Percentiles rank a stretch among this genome's conserved stretches.
phyloP scores from a whole-genome alignment of 2,888 invertebrate species.

The Callyntrura sp. region DNA sequence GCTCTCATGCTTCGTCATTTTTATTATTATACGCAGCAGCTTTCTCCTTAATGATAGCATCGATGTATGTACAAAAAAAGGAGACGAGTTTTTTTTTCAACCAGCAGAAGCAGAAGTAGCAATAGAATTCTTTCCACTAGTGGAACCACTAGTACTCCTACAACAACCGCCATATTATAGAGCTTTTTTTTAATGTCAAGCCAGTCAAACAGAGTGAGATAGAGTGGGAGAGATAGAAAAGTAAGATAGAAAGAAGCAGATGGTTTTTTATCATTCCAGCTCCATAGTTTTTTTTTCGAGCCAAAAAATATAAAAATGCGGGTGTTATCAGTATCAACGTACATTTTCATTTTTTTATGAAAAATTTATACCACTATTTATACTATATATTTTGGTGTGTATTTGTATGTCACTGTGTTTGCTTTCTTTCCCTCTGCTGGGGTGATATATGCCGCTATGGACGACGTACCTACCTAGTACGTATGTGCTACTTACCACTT shows the following conservation, averaged over 20 bases:
- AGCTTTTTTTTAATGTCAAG: conserved; percentile 65
- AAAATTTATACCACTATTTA: no score
- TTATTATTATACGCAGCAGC: neutral
- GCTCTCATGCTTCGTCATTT: neutral
- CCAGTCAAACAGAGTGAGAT: conserved; percentile 58
- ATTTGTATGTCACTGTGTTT: neutral
- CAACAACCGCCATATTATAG: neutral
- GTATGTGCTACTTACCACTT: no score
- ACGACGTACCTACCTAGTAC: neutral
- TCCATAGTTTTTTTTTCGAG: conserved; percentile 54
- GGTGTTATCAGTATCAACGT: conserved; percentile 75
- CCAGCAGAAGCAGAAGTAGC: neutral
- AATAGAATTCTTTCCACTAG: neutral
- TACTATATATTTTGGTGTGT: neutral
- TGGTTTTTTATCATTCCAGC: conserved; percentile 74
- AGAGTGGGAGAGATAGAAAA: conserved; percentile 46
- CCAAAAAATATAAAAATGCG: conserved; percentile 74
- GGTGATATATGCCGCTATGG: no score
- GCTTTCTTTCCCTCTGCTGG: neutral
- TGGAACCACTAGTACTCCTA: conserved; percentile 4
- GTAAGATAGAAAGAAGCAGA: conserved; percentile 74
- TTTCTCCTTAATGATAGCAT: conserved; percentile 30
- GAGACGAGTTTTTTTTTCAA: neutral
- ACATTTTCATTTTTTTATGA: conserved; percentile 59
- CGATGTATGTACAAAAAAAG: neutral